Evolutionary conservation across 2,797 vertebrate species (phyloP).

Genomic region (Acipenser oxyrinchus): DNA sequence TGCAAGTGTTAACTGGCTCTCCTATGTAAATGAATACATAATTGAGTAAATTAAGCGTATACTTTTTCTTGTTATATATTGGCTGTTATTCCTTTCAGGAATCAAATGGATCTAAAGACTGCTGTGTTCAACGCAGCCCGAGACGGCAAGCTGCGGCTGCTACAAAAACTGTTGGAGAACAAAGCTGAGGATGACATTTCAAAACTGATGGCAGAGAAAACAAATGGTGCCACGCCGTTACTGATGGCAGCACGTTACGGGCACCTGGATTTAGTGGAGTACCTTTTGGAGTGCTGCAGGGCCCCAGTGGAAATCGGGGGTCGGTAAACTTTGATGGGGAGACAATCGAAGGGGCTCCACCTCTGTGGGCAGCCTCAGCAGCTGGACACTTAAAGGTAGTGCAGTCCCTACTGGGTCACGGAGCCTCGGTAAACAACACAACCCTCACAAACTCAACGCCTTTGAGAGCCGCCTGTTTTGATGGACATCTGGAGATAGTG

Average conservation of each 20-base stretch:
- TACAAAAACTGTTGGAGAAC: constrained; percentile 91
- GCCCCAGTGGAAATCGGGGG: constrained; percentile 87
- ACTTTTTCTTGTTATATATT: no score
- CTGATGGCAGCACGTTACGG: constrained; percentile 90
- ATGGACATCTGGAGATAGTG: constrained; percentile 94
- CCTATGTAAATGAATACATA: no score
- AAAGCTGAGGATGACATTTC: constrained; percentile 85
- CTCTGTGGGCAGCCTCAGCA: constrained; percentile 90
- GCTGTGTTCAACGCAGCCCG: constrained; percentile 93
- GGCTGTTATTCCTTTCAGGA: no score
- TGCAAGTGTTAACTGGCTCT: no score
- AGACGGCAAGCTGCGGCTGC: constrained; percentile 90
- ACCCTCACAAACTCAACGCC: constrained; percentile 95
- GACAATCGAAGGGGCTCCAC: constrained; percentile 92
- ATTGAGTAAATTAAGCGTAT: no score
- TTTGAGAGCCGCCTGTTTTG: constrained; percentile 89
- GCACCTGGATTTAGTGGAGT: constrained; percentile 92
- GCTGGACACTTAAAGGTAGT: constrained; percentile 94
- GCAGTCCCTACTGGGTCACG: constrained; percentile 85
- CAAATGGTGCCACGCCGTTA: constrained; percentile 86
- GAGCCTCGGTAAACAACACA: constrained; percentile 93
- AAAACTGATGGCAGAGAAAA: constrained; percentile 85
- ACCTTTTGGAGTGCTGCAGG: constrained; percentile 85
- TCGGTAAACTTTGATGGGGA: constrained; percentile 97
- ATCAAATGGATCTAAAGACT: constrained; percentile 92